Evolutionary conservation across 2,888 invertebrate genomes (phyloP).

Genomic region (Drosophila seclusa): DNA sequence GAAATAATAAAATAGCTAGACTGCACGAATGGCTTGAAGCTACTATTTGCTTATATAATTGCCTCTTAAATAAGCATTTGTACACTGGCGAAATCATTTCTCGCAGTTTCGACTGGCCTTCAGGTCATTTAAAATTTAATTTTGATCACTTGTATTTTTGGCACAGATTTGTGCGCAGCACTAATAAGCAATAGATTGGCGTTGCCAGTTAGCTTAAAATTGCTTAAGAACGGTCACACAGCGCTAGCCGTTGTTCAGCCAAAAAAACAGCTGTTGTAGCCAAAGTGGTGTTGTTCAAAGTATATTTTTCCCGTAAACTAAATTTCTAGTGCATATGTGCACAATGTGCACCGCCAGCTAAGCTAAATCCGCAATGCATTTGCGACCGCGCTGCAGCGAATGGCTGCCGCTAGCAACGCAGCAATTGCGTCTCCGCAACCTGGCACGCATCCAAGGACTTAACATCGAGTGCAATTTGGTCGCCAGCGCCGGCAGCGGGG

Average conservation of each 20-base stretch:
- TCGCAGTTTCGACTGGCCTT: background rate
- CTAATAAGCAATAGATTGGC: background rate
- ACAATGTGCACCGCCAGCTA: conserved; percentile 43
- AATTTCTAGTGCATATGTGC: conserved; percentile 7
- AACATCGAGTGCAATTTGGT: conserved; percentile 85
- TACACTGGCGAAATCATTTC: background rate
- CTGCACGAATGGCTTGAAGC: background rate
- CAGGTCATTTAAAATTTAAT: background rate
- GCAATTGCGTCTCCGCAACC: conserved; percentile 92
- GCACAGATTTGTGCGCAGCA: background rate
- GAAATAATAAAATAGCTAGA: background rate
- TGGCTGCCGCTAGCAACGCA: conserved; percentile 90
- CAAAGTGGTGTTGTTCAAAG: conserved; percentile 42
- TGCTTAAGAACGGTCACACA: conserved; percentile 34
- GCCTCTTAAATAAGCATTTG: background rate
- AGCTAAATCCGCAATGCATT: conserved; percentile 61
- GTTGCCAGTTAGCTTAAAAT: conserved; percentile 27
- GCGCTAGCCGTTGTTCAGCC: conserved; percentile 20
- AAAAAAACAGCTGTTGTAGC: conserved; percentile 60
- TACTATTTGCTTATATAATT: background rate
- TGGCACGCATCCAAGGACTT: conserved; percentile 90
- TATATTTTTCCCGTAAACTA: conserved; percentile 41
- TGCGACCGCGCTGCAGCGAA: conserved; percentile 78
- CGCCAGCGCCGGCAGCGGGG: conserved; percentile 12
- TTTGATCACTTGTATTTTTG: background rate